Conservation (phyloP, 2,888 invertebrate genomes). For the Gortyna flavago region DNA sequence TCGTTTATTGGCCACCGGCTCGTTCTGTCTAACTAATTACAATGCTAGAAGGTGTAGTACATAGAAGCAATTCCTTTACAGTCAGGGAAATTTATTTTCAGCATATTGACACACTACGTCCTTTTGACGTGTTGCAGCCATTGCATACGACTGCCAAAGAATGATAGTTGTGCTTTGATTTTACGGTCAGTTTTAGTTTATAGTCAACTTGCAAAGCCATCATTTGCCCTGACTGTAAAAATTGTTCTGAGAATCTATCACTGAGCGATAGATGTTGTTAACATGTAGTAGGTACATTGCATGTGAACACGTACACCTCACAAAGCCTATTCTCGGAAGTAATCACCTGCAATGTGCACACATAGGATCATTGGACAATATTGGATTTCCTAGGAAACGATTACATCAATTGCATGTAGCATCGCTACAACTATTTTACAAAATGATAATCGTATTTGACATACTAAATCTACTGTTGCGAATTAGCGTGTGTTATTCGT, state of each 20-base stretch:
- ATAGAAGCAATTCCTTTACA: not conserved
- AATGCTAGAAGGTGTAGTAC: constrained; percentile 17
- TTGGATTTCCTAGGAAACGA: not conserved
- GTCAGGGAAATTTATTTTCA: not conserved
- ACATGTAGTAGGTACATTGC: not conserved
- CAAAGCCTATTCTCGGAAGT: not conserved
- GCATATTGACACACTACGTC: not conserved
- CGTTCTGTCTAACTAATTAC: constrained; percentile 58
- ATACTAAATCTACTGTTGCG: not conserved
- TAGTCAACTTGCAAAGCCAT: not conserved
- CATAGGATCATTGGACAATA: no score
- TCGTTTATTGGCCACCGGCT: constrained; percentile 83
- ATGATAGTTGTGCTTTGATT: not conserved
- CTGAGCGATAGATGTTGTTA: not conserved
- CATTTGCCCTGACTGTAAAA: not conserved
- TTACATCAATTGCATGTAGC: not conserved
- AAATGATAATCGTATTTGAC: constrained; percentile 5
- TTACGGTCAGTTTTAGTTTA: not conserved
- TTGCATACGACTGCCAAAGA: not conserved
- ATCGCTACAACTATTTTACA: not conserved
- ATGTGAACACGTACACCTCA: not conserved
- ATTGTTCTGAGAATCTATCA: not conserved
- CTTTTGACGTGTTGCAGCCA: not conserved
- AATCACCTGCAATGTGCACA: not conserved
- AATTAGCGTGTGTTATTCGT: constrained; percentile 32